A percentile compares a stretch with the other conserved stretches of the same genome.
phyloP scores from a whole-genome alignment of 2,888 invertebrate genomes.

The Drosophila borborema region DNA sequence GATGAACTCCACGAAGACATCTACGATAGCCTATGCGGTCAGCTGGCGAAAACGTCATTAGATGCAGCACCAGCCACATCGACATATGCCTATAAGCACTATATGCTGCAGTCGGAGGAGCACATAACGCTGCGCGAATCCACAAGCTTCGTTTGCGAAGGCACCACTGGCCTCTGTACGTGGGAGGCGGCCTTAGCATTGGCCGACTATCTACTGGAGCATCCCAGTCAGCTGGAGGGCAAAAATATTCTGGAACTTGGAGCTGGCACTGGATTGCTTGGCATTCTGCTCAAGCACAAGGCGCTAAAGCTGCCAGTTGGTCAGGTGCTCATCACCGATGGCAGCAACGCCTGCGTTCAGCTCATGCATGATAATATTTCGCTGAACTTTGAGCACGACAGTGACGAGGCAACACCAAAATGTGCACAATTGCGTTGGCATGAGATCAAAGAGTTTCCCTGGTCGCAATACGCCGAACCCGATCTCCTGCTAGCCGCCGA shows the following conservation, averaged over 20 bases:
- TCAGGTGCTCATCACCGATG: slow-evolving; percentile 89
- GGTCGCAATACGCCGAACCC: slow-evolving; percentile 75
- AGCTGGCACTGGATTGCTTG: slow-evolving; percentile 91
- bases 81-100: slow-evolving; percentile 88
- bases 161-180: slow-evolving; percentile 92
- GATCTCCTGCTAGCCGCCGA: slow-evolving; percentile 88
- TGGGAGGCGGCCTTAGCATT: slow-evolving; percentile 92
- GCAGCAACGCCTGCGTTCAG: slow-evolving; percentile 88
- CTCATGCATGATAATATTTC: slow-evolving; percentile 88
- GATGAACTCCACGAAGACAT: slow-evolving; percentile 88
- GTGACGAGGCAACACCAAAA: slow-evolving; percentile 20
- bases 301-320: slow-evolving; percentile 85
- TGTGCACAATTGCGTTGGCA: slow-evolving; percentile 86
- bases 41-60: slow-evolving; percentile 30
- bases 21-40: slow-evolving; percentile 86
- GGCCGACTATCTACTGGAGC: slow-evolving; percentile 89
- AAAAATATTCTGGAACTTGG: slow-evolving; percentile 91
- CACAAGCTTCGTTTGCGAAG: slow-evolving; percentile 89
- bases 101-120: slow-evolving; percentile 81
- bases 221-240: slow-evolving; percentile 86
- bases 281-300: slow-evolving; percentile 88
- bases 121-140: slow-evolving; percentile 89
- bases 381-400: slow-evolving; percentile 86
- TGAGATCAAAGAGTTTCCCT: slow-evolving; percentile 80
- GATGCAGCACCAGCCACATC: neutral